Conservation (phyloP, 2,113 vertebrate species). For the Papio anubis region DNA sequence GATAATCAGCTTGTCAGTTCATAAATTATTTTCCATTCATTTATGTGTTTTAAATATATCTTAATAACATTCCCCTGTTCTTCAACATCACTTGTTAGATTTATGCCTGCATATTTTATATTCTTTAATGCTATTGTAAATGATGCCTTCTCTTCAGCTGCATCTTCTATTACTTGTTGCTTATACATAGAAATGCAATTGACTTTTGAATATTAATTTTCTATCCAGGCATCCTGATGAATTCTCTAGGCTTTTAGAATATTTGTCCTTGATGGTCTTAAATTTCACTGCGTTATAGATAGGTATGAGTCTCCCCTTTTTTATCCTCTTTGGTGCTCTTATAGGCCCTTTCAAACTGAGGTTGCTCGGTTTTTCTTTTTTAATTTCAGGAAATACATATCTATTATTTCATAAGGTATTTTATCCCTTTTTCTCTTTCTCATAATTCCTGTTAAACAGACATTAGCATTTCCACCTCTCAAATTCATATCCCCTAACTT, state of each 20-base stretch:
- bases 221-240: neutral
- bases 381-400: neutral
- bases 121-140: neutral
- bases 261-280: neutral
- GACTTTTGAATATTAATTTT: neutral
- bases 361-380: neutral
- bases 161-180: neutral
- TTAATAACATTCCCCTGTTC: neutral
- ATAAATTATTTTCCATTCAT: neutral
- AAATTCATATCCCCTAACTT: neutral
- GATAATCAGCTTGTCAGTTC: neutral
- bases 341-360: neutral
- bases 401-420: neutral
- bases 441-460: neutral
- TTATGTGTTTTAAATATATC: neutral
- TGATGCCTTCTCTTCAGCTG: neutral
- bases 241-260: neutral
- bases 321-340: neutral
- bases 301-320: neutral
- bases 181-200: neutral
- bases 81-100: neutral
- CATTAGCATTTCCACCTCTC: neutral
- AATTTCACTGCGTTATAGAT: neutral
- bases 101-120: neutral
- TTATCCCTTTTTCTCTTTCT: neutral